These are phyloP conservation scores for Lordiphosa clarofinis DNA, from an alignment of 1,140 invertebrate species.

Conservation along the genomic window DNA sequence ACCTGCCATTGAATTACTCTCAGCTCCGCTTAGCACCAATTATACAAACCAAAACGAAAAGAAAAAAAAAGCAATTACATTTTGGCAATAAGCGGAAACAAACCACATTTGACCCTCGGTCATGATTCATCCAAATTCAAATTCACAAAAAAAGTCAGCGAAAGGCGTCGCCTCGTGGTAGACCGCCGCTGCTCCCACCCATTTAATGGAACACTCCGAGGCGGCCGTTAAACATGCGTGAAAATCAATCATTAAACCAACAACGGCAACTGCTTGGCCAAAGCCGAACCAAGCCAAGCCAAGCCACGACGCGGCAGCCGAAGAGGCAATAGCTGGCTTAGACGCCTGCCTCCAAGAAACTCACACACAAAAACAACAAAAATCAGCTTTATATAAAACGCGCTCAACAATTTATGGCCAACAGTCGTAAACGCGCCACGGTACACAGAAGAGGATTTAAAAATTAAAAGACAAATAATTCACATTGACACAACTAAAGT, in stretches of 20 bases:
- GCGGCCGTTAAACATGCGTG: slow-evolving; percentile 50
- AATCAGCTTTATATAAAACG: slow-evolving; percentile 70
- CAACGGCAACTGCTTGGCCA: neutral
- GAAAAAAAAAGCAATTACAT: slow-evolving; percentile 21
- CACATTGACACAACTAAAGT: neutral
- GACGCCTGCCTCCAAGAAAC: slow-evolving; percentile 18
- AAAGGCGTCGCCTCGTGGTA: slow-evolving; percentile 41
- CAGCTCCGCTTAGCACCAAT: no score
- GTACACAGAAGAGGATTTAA: slow-evolving; percentile 37
- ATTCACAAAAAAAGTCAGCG: slow-evolving; percentile 34
- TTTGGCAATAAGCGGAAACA: slow-evolving; percentile 34
- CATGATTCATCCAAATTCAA: slow-evolving; percentile 35
- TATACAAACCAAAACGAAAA: slow-evolving; percentile 1
- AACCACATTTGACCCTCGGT: slow-evolving; percentile 44
- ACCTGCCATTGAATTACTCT: no score
- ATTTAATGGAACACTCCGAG: slow-evolving; percentile 53
- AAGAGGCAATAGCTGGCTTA: slow-evolving; percentile 6
- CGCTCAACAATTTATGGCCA: slow-evolving; percentile 44
- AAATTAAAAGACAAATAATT: slow-evolving; percentile 1
- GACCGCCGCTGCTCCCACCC: slow-evolving; percentile 17
- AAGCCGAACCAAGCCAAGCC: slow-evolving; percentile 9
- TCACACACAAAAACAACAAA: slow-evolving; percentile 21
- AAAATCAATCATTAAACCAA: slow-evolving; percentile 68
- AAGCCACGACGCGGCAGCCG: slow-evolving; percentile 13
- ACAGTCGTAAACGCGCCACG: slow-evolving; percentile 63